Percentiles rank a stretch among this genome's conserved stretches.
These are phyloP conservation scores for Poecilia wingei DNA, from an alignment of 2,797 vertebrate genomes.

Conservation along the genomic window DNA sequence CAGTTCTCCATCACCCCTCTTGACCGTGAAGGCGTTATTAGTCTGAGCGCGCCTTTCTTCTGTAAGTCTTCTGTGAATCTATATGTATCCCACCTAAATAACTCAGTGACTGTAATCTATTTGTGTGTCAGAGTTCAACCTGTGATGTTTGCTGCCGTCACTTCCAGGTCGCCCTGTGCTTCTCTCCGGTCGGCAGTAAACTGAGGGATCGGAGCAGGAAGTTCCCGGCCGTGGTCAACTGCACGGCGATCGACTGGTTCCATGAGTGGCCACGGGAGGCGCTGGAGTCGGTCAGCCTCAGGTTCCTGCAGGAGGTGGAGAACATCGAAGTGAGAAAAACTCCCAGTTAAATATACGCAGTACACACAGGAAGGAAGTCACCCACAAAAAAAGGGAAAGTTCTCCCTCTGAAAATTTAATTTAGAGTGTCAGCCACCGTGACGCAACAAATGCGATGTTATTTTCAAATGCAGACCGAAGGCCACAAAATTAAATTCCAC, in stretches of 20 bases:
- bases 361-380: conserved; percentile 21
- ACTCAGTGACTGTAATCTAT: conserved; percentile 21
- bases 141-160: neutral
- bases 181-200: conserved; percentile 90
- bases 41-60: conserved; percentile 15
- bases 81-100: neutral
- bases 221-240: conserved; percentile 91
- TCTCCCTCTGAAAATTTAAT: conserved; percentile 46
- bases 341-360: neutral
- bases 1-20: conserved; percentile 32
- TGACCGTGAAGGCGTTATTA: conserved; percentile 41
- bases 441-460: conserved; percentile 36
- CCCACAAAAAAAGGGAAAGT: conserved; percentile 32
- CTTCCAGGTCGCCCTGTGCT: conserved; percentile 89
- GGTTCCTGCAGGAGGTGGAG: conserved; percentile 87
- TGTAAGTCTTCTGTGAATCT: neutral
- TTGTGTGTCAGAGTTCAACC: neutral
- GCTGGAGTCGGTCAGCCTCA: conserved; percentile 91
- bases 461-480: conserved; percentile 39
- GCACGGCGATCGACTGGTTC: conserved; percentile 91
- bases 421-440: conserved; percentile 40
- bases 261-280: conserved; percentile 93
- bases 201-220: conserved; percentile 88
- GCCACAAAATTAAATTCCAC: conserved; percentile 19
- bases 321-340: conserved; percentile 82